Evolutionary conservation across 92 coral and sea anemone species (phyloP), one percentile per base, ranked within the genome.

Genomic region (Paramuricea clavata): DNA sequence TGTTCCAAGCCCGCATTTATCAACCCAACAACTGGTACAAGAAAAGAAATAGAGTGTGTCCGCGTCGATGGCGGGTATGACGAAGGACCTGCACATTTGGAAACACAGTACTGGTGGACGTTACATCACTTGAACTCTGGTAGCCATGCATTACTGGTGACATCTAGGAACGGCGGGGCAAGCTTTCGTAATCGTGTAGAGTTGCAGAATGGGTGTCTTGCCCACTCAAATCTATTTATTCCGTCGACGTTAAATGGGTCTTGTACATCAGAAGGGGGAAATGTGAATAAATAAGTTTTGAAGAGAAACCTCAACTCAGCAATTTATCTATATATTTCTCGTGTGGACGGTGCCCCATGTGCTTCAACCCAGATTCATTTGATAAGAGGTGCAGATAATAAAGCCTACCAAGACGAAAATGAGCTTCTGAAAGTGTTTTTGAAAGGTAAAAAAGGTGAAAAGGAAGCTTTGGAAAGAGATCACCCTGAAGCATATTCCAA

Each of bases 171-270:
- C 65, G 88, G 92, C 80, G 92, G 95, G 11, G 85, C 90, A 12
- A 90, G 92, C 33, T 93, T 80, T 86, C 67, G 78, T 6, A 93
- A 93, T 61, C 33, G 89, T 52, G 95, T 93, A 10, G 91, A 90
- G 59, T 74, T 93, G 2, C 92, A 90, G 39, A 93, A 93, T 50
- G 93, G 95, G 16, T 93, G 95, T 69, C 85, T 84, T 33, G 90
- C 95, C 0, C 54, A 89, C 27, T 86, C 93, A 12, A 92, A 92
- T 59, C 75, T 92, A 27, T 92, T 90, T 49, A 93, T 93, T 26
- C 95, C 92, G 3, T 90, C 95, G 12, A 93, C 95, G n/a, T 82
- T 93, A 12, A 76, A 93, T 82, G 93, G 93, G 12, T 80, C 88
- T 32, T 90, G 93, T 60, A 69, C 47, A 12, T 56, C 43, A 30